These are phyloP conservation scores for Folsomia candida DNA, from an alignment of 2,888 invertebrate species.

Conservation along the genomic window DNA sequence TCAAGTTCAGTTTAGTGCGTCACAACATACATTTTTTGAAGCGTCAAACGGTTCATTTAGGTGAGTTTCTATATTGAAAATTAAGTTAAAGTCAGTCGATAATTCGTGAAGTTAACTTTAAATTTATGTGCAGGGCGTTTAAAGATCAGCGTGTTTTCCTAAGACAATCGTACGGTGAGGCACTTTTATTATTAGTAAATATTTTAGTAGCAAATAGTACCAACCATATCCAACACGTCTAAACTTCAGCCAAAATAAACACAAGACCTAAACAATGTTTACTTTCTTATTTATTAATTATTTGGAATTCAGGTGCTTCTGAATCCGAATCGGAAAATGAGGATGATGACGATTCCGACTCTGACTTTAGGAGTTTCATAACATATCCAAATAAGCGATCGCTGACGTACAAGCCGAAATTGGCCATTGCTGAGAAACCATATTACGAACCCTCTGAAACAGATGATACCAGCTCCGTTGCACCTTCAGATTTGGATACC, in stretches of 20 bases:
- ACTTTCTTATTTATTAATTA: too few relatives aligned
- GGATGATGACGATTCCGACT: conserved; percentile 54
- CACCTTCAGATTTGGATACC: conserved; percentile 33
- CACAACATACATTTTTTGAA: conserved; percentile 43
- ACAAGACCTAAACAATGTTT: too few relatives aligned
- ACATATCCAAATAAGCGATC: conserved; percentile 30
- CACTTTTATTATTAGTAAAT: too few relatives aligned
- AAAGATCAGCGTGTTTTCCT: conserved; percentile 44
- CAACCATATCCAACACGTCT: too few relatives aligned
- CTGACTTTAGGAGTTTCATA: conserved; percentile 31
- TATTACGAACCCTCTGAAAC: conserved; percentile 43
- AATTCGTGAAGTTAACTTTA: not conserved
- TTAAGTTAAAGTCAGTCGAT: too few relatives aligned
- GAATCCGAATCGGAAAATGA: conserved; percentile 57
- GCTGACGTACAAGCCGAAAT: conserved; percentile 35
- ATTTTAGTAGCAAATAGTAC: too few relatives aligned
- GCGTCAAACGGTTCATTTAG: conserved; percentile 37
- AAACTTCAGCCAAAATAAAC: too few relatives aligned
- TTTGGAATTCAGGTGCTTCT: conserved; percentile 53
- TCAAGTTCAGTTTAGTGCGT: conserved; percentile 47
- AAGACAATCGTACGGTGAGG: too few relatives aligned
- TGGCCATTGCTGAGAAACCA: conserved; percentile 45
- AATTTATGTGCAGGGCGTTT: conserved; percentile 25
- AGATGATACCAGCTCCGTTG: conserved; percentile 43
- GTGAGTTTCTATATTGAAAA: conserved; percentile 19